Evolutionary conservation across 2,888 invertebrate genomes (phyloP).

Genomic region (Caenorhabditis japonica): DNA sequence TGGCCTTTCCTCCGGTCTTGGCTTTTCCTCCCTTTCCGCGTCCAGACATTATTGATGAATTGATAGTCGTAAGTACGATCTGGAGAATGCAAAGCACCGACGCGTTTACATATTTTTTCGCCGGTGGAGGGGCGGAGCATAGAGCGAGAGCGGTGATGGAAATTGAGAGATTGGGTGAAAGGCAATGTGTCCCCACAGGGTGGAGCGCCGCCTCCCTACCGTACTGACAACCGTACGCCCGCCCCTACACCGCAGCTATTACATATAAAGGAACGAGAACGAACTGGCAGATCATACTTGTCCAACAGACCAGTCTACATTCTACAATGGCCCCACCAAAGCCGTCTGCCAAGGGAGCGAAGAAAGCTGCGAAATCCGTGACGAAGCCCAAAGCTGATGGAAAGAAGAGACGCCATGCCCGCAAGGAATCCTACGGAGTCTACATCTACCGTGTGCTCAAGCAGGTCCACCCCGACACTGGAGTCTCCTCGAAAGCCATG

Average conservation of each 20-base stretch:
- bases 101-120: not conserved
- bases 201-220: no score
- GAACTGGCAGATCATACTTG: constrained; percentile 4
- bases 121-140: constrained; percentile 24
- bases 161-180: not conserved
- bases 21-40: constrained; percentile 57
- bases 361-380: constrained; percentile 74
- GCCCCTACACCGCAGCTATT: constrained; percentile 15
- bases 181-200: constrained; percentile 15
- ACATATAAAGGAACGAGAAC: not conserved
- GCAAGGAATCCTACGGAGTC: no score
- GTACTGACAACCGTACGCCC: no score
- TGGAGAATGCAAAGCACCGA: constrained; percentile 1
- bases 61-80: no score
- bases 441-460: no score
- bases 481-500: no score
- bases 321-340: constrained; percentile 75
- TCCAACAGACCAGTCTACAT: constrained; percentile 27
- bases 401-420: no score
- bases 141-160: no score
- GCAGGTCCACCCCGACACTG: no score
- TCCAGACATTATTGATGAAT: constrained; percentile 58
- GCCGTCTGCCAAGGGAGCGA: no score
- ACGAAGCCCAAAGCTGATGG: no score
- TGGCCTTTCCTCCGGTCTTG: constrained; percentile 56